These are phyloP conservation scores for Rhincodon typus DNA, from an alignment of 2,797 vertebrate genomes.

Conservation along the genomic window DNA sequence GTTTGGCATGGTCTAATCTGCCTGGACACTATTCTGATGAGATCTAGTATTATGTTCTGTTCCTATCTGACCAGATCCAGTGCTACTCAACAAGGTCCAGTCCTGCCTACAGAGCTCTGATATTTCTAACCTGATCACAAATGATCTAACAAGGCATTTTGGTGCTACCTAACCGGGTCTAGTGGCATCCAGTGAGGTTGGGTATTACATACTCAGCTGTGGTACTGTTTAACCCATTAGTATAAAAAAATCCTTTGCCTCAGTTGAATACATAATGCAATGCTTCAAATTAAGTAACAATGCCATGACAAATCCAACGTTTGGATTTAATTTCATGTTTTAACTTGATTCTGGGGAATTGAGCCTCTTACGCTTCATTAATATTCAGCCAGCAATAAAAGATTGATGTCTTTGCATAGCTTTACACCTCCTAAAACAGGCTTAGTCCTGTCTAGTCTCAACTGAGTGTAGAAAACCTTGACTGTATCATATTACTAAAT, in stretches of 20 bases:
- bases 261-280: background rate
- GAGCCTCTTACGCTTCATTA: background rate
- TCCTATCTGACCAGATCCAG: background rate
- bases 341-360: constrained; percentile 31
- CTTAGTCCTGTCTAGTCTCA: constrained; percentile 33
- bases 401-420: constrained; percentile 29
- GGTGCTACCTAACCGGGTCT: background rate
- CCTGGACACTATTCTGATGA: background rate
- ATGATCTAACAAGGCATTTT: background rate
- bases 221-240: background rate
- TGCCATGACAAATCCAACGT: constrained; percentile 23
- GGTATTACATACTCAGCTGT: background rate
- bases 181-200: too few species aligned
- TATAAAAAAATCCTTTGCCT: background rate
- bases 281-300: background rate
- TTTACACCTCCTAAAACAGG: constrained; percentile 32
- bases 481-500: constrained; percentile 20
- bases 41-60: background rate
- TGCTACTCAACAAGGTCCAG: background rate
- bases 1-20: background rate
- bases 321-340: constrained; percentile 31
- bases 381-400: constrained; percentile 32
- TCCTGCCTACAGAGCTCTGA: background rate
- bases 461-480: background rate
- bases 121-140: background rate